A percentile compares a stretch with the other conserved stretches of the same genome.
These are phyloP conservation scores for Syrmaticus mikado DNA, from an alignment of 2,113 vertebrate genomes.

Conservation along the genomic window DNA sequence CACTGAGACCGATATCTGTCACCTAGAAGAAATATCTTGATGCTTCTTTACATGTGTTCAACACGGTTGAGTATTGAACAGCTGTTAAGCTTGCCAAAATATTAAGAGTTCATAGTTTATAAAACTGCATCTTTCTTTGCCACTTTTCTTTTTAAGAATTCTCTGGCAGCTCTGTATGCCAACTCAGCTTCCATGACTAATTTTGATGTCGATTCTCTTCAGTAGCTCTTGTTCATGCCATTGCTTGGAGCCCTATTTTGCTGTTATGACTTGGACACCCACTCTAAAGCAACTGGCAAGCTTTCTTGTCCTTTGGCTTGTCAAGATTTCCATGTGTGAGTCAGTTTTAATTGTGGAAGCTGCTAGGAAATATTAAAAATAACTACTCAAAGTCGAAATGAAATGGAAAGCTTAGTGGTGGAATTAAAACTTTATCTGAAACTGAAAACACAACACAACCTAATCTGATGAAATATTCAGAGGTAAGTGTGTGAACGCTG, in stretches of 20 bases:
- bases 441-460: background rate
- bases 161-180: background rate
- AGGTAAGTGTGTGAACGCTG: background rate
- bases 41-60: background rate
- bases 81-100: background rate
- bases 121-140: background rate
- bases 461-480: background rate
- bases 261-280: conserved; percentile 11
- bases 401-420: background rate
- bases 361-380: background rate
- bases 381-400: background rate
- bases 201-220: background rate
- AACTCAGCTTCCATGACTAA: background rate
- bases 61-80: background rate
- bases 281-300: conserved; percentile 12
- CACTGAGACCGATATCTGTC: background rate
- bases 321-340: background rate
- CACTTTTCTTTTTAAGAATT: background rate
- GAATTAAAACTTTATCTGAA: background rate
- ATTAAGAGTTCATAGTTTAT: background rate
- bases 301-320: conserved; percentile 1
- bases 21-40: background rate
- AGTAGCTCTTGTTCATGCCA: background rate
- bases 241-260: conserved; percentile 12
- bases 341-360: conserved; percentile 1